phyloP scores from a whole-genome alignment of 2,113 vertebrate species.

The Egretta garzetta region DNA sequence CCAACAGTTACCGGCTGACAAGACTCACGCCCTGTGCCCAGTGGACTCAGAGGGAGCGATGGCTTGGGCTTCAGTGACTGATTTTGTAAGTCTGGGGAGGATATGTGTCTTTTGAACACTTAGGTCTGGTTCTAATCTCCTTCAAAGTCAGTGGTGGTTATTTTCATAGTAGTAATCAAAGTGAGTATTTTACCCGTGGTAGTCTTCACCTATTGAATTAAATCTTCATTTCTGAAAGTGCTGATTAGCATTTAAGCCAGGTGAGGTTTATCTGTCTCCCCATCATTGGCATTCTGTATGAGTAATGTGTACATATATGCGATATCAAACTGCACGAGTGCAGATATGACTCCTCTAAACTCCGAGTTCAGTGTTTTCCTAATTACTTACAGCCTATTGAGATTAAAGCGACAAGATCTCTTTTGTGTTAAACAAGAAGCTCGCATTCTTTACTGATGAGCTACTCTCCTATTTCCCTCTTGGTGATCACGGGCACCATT shows the following conservation, averaged over 20 bases:
- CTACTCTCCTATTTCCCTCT: background rate
- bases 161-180: background rate
- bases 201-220: background rate
- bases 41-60: background rate
- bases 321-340: background rate
- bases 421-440: conserved; percentile 65
- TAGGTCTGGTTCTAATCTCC: background rate
- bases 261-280: conserved; percentile 8
- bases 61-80: background rate
- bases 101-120: background rate
- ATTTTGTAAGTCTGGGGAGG: background rate
- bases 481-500: background rate
- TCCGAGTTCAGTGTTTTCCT: conserved; percentile 21
- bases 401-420: conserved; percentile 58
- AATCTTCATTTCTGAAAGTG: background rate
- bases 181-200: background rate
- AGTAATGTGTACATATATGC: background rate
- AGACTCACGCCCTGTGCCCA: background rate
- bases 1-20: background rate
- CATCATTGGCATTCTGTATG: background rate
- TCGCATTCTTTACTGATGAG: conserved; percentile 67
- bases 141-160: background rate
- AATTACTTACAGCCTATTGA: conserved; percentile 58
- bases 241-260: background rate
- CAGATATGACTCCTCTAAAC: conserved; percentile 28